Percentiles rank a stretch among this genome's conserved stretches.
Conservation (phyloP, 1,140 invertebrate species). For the Thaumatotibia leucotreta region DNA sequence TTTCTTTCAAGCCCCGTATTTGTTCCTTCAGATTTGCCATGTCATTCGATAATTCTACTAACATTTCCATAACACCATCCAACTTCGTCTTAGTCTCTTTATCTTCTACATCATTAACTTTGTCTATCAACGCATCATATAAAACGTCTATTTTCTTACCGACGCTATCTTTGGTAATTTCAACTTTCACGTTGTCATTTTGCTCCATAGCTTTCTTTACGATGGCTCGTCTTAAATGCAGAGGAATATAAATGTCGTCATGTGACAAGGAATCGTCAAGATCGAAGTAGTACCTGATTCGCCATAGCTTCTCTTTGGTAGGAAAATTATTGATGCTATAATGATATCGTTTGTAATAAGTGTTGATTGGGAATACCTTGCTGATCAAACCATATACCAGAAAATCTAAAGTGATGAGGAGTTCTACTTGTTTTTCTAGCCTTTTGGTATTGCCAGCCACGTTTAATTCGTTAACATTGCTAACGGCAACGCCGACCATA, state of each 20-base stretch:
- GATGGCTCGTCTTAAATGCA: slow-evolving; percentile 6
- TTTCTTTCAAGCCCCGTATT: neutral
- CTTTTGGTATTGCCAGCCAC: slow-evolving; percentile 48
- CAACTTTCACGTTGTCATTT: neutral
- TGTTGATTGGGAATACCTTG: slow-evolving; percentile 16
- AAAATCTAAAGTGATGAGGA: slow-evolving; percentile 30
- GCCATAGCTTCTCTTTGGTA: slow-evolving; percentile 8
- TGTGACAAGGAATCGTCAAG: neutral
- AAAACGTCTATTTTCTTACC: slow-evolving; percentile 5
- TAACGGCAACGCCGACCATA: slow-evolving; percentile 76
- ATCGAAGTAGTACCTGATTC: slow-evolving; percentile 8
- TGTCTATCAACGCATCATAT: slow-evolving; percentile 2
- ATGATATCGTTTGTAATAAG: slow-evolving; percentile 4
- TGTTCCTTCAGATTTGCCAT: neutral
- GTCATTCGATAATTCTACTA: neutral
- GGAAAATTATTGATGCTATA: slow-evolving; percentile 2
- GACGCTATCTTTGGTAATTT: neutral
- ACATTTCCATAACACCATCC: neutral
- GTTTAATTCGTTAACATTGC: slow-evolving; percentile 72
- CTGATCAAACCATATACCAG: slow-evolving; percentile 15
- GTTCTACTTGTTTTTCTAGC: slow-evolving; percentile 32
- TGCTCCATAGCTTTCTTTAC: slow-evolving; percentile 17
- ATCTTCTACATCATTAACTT: neutral
- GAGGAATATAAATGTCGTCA: slow-evolving; percentile 1
- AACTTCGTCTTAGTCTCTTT: neutral